Conservation (phyloP, 1,140 invertebrate genomes). For the Holotrichia oblita region DNA sequence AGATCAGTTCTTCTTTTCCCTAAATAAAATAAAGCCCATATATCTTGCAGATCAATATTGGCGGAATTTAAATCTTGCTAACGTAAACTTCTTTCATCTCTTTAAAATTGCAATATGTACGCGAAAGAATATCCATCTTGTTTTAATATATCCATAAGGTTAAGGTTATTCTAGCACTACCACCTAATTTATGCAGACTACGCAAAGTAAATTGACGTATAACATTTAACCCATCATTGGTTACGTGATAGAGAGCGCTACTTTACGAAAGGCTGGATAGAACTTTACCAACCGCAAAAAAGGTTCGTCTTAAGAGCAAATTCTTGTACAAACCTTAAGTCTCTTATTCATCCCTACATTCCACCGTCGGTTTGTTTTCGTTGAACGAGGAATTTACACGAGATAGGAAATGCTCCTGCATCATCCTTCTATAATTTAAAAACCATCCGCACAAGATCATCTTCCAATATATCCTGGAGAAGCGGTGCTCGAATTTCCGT, state of each 20-base stretch:
- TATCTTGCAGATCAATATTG: no score
- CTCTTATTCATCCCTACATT: constrained; percentile 19
- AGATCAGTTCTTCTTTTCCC: no score
- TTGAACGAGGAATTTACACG: not conserved
- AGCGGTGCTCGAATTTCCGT: not conserved
- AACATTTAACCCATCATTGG: not conserved
- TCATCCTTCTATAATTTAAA: constrained; percentile 22
- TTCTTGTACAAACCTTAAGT: constrained; percentile 1
- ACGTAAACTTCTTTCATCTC: no score
- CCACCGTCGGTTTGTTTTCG: not conserved
- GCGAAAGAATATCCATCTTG: no score
- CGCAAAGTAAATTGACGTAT: not conserved
- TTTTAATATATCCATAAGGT: no score
- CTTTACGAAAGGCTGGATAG: not conserved
- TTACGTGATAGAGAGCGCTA: not conserved
- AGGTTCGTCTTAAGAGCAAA: not conserved
- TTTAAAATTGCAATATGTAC: no score
- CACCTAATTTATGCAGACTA: no score
- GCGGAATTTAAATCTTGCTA: no score
- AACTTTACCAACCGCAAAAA: not conserved
- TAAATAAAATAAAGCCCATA: no score
- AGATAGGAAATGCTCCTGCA: not conserved
- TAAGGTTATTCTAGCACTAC: no score
- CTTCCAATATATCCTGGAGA: not conserved
- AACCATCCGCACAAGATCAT: constrained; percentile 1